Base-by-base conservation (phyloP, 1,140 invertebrate species). In the Wiebesia pumilae region DNA sequence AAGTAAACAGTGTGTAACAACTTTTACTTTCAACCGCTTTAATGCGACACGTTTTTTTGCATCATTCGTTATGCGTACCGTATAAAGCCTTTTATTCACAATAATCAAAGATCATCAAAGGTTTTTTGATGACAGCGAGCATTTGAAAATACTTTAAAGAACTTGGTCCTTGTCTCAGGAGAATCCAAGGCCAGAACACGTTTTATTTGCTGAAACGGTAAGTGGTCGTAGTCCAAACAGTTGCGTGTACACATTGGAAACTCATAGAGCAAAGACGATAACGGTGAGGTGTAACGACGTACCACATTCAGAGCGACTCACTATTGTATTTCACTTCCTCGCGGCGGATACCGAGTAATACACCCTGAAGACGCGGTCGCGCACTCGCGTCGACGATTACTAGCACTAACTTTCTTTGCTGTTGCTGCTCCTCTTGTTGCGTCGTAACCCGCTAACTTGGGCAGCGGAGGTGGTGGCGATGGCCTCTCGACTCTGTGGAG, bases 401-500 rank as follows among this genome's bases (percentile, higher is more conserved):
- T 54, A 12, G 51, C 10, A 54, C 51, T 21, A 54, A 54, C 51
- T 54, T 3, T 16, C 51, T 54, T 54, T 9, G 51, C 16, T 43
- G 69, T 58, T 24, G 35, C 33, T 51, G 62, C 16, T 24, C 1
- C 24, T 27, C 35, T 21, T 21, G 12, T 21, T 54, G 51, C 51
- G 51, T 54, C 51, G 51, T 54, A 21, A 19, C 27, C 24, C 54
- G 58, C 73, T 58, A 78, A 24, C 69, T 40, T 27, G 10, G 71
- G 9, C 38, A 24, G 33, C 69, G 51, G 47, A 38, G 65, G 9
- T 2, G 71, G 27, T 38, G 24, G 24, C 79, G 51, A 51, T 38
- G 78, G 87, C 89, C 89, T 89, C 84, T 89, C 89, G 88, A 89
- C 90, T 90, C 89, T 90, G 88, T 89, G 90, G 90, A 91, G 91